Evolutionary conservation across 2,113 vertebrate species (phyloP), one percentile per base, ranked within the genome.

Genomic region (Cavia aperea): DNA sequence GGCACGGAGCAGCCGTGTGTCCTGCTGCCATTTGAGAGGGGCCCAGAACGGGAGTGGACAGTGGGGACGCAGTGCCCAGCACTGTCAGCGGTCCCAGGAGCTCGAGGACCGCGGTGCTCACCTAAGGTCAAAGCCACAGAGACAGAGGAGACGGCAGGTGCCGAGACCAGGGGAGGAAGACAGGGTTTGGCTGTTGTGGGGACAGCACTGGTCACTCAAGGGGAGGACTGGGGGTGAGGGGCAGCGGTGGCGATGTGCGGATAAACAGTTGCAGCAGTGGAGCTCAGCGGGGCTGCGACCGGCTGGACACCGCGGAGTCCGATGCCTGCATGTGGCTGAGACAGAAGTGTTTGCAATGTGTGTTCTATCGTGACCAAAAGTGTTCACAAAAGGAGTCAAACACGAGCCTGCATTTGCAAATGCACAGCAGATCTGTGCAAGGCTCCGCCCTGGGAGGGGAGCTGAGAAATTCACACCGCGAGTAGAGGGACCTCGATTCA

Each of bases 261-360:
- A 4, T 56, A 16, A 56, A 3, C 58, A 60, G 5, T 60, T 4
- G 2, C 39, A 5, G 19, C 58, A 0, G 21, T 23, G 58, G 58
- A 60, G 58, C 58, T 60, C 58, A 60, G 21, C 21, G 1, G 6
- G 58, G 2, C 0, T 2, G 4, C 7, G 43, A 5, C 1, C 0
- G 16, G 5, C 14, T 16, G 18, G 1, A 0, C 4, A 3, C 16
- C 2, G 0, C 11, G 5, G 21, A 7, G 18, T 39, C 21, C 12
- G 12, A 7, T 0, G 0, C 63, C 4, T 19, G 1, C 15, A 12
- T 0, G 1, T 6, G 62, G n/a, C 3, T 2, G 9, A 21, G 18
- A 14, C 0, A 29, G 56, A 7, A 3, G 43, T 39, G 15, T n/a
- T 7, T 2, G 1, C 6, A 2, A 11, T 12, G 23, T 82, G 46